A percentile compares a stretch with the other conserved stretches of the same genome.
These are phyloP conservation scores for Drosophila dunni DNA, from an alignment of 1,140 invertebrate species.

Conservation along the genomic window DNA sequence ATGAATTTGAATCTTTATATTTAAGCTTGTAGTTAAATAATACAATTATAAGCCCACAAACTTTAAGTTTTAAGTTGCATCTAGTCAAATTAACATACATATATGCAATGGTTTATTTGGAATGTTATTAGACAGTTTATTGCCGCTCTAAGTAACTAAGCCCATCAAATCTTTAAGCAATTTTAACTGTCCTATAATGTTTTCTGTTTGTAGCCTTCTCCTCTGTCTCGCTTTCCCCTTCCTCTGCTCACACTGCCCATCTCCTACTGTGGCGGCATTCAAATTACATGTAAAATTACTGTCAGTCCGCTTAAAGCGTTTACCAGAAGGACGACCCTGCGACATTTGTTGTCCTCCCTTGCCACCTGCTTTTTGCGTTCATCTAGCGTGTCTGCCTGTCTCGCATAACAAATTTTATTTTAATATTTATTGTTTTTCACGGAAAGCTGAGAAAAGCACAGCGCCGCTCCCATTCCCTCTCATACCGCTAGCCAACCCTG, in stretches of 20 bases:
- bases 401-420: conserved; percentile 75
- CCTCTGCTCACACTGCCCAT: neutral
- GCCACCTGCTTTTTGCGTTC: conserved; percentile 17
- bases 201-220: neutral
- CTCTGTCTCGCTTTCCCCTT: neutral
- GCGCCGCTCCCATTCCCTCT: conserved; percentile 17
- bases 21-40: too few relatives aligned
- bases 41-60: too few relatives aligned
- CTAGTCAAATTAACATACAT: neutral
- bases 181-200: conserved; percentile 2
- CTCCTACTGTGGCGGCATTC: conserved; percentile 50
- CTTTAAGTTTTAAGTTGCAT: too few relatives aligned
- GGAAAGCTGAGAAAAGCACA: conserved; percentile 68
- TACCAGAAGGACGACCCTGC: conserved; percentile 47
- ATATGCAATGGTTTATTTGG: neutral
- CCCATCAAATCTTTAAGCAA: conserved; percentile 35
- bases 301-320: conserved; percentile 68
- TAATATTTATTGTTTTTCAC: conserved; percentile 80
- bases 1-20: conserved; percentile 10
- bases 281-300: conserved; percentile 78
- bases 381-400: conserved; percentile 46
- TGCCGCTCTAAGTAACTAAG: conserved; percentile 12
- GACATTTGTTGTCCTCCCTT: conserved; percentile 35
- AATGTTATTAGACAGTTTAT: neutral
- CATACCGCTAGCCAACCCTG: neutral